These are phyloP conservation scores for Mimachlamys varia DNA, from an alignment of 2,888 invertebrate species.

Conservation along the genomic window DNA sequence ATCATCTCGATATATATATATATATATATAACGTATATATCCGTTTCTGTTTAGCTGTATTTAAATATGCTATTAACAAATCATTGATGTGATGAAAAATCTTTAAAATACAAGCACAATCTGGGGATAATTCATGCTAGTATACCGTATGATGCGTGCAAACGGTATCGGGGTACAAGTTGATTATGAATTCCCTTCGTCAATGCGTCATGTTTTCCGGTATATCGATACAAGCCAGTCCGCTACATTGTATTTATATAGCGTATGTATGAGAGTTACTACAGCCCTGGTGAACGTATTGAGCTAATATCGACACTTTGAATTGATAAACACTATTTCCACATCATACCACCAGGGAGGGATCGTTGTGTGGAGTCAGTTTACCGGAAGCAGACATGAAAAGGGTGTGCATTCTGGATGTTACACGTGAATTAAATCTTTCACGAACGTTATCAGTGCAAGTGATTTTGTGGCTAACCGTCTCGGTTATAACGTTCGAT, in stretches of 20 bases:
- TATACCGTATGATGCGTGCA: neutral
- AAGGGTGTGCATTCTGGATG: neutral
- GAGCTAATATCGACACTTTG: constrained; percentile 8
- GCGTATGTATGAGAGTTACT: neutral
- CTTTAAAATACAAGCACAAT: neutral
- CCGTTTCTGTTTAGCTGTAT: neutral
- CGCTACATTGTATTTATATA: too few species aligned
- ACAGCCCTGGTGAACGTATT: neutral
- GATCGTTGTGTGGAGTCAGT: neutral
- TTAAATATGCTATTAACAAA: neutral
- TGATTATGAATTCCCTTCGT: neutral
- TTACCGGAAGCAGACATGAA: neutral
- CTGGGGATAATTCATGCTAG: neutral
- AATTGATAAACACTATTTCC: neutral
- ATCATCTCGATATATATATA: too few species aligned
- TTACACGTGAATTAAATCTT: neutral
- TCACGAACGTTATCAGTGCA: neutral
- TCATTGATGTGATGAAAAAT: neutral
- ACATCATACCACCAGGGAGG: neutral
- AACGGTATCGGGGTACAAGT: neutral
- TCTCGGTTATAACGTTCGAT: neutral
- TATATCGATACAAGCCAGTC: neutral
- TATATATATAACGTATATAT: too few species aligned
- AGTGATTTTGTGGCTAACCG: neutral
- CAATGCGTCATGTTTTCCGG: neutral